Conservation (phyloP, 1,140 invertebrate genomes). For the Lucilia sericata region DNA sequence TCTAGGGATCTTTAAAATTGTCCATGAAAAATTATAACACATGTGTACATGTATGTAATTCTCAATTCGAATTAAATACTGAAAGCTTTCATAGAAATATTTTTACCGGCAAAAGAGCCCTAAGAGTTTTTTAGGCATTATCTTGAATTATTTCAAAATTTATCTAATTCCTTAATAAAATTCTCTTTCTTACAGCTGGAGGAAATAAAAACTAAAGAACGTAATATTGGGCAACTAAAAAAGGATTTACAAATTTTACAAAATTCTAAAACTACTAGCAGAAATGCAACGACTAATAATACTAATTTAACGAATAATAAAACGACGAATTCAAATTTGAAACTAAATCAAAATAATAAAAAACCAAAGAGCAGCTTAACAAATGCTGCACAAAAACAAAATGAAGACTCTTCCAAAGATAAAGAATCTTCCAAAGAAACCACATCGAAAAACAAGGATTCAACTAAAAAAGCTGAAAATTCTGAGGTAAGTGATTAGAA, state of each 20-base stretch:
- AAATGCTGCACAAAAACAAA: constrained; percentile 2
- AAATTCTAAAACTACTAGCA: constrained; percentile 61
- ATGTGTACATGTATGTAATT: too few relatives aligned
- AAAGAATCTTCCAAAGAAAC: constrained; percentile 35
- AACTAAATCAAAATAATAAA: constrained; percentile 27
- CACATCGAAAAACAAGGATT: constrained; percentile 21
- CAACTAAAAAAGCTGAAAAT: constrained; percentile 58
- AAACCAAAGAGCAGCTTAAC: constrained; percentile 32
- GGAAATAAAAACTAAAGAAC: constrained; percentile 74
- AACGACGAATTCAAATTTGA: constrained; percentile 45
- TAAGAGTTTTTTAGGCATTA: too few relatives aligned
- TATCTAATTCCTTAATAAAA: background rate
- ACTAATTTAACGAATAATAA: constrained; percentile 46
- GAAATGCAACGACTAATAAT: constrained; percentile 62
- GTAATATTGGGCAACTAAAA: constrained; percentile 71
- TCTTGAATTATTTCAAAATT: too few relatives aligned
- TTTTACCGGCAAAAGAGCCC: too few relatives aligned
- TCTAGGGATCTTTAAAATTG: too few relatives aligned
- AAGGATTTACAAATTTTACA: constrained; percentile 67
- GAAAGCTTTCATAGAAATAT: too few relatives aligned
- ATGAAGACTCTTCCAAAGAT: constrained; percentile 4
- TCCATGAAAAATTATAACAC: too few relatives aligned
- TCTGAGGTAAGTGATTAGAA: constrained; percentile 66
- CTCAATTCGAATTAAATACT: too few relatives aligned
- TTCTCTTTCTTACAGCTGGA: constrained; percentile 69